Percentiles rank a stretch among this genome's conserved stretches.
Evolutionary conservation across 2,113 vertebrate genomes (phyloP).

Genomic region (Ameiurus melas): DNA sequence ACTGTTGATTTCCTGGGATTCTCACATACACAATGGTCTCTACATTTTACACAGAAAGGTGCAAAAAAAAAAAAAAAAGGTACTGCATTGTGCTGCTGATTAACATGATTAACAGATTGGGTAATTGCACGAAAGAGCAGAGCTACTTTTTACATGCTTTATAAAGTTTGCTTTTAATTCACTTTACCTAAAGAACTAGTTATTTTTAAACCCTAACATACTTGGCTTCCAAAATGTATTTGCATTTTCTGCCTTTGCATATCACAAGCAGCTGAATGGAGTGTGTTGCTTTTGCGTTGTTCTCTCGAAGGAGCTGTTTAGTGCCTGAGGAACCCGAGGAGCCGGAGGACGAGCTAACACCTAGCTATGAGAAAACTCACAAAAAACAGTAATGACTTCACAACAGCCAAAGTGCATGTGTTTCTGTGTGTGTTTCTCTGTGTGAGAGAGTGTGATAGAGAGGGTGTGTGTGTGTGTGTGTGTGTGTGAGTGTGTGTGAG

Average conservation of each 20-base stretch:
- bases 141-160: not conserved
- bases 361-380: conserved; percentile 72
- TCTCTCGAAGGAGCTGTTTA: conserved; percentile 71
- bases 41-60: too few species aligned
- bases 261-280: not conserved
- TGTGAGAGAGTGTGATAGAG: not conserved
- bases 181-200: not conserved
- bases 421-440: not conserved
- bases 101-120: not conserved
- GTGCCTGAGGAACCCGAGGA: conserved; percentile 75
- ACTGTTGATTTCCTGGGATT: not conserved
- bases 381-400: conserved; percentile 76
- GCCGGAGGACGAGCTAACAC: conserved; percentile 65
- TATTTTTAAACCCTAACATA: not conserved
- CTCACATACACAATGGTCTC: too few species aligned
- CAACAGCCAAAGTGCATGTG: not conserved
- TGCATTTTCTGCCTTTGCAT: not conserved
- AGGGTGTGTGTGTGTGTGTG: too few species aligned
- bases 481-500: not conserved
- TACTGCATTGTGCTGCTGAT: not conserved
- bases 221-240: not conserved
- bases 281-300: not conserved
- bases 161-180: not conserved
- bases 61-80: too few species aligned
- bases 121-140: not conserved